Evolutionary conservation across 2,797 vertebrate genomes (phyloP).

Genomic region (Hippocampus kuda): DNA sequence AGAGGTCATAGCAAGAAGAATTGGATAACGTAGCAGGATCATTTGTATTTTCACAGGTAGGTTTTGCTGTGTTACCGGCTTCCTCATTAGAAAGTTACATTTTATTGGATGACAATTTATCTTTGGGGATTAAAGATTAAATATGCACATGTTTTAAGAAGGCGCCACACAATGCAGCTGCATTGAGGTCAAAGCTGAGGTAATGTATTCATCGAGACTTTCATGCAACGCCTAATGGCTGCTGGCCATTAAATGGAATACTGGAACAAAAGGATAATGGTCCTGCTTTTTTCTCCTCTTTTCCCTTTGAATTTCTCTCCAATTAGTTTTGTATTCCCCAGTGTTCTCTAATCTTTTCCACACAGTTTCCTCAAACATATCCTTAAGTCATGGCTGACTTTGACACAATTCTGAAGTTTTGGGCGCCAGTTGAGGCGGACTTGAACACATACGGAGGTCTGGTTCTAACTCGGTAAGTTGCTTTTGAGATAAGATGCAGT

Average conservation of each 20-base stretch:
- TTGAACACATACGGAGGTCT: conserved; percentile 38
- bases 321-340: conserved; percentile 4
- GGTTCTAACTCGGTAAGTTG: conserved; percentile 63
- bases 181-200: conserved; percentile 12
- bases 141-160: background rate
- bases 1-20: conserved; percentile 25
- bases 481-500: background rate
- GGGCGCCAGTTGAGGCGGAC: conserved; percentile 62
- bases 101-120: background rate
- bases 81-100: background rate
- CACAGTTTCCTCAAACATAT: background rate
- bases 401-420: conserved; percentile 56
- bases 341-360: conserved; percentile 2
- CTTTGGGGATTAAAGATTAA: background rate
- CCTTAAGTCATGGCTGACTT: conserved; percentile 61
- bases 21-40: conserved; percentile 25
- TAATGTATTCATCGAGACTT: conserved; percentile 6
- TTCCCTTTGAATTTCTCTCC: background rate
- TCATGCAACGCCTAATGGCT: conserved; percentile 12
- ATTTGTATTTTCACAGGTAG: conserved; percentile 36
- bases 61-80: conserved; percentile 10
- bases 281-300: background rate
- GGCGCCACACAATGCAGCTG: background rate
- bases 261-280: conserved; percentile 8
- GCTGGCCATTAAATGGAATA: background rate